These are phyloP conservation scores for Tenthredo notha DNA, from an alignment of 2,888 invertebrate genomes.

Conservation along the genomic window DNA sequence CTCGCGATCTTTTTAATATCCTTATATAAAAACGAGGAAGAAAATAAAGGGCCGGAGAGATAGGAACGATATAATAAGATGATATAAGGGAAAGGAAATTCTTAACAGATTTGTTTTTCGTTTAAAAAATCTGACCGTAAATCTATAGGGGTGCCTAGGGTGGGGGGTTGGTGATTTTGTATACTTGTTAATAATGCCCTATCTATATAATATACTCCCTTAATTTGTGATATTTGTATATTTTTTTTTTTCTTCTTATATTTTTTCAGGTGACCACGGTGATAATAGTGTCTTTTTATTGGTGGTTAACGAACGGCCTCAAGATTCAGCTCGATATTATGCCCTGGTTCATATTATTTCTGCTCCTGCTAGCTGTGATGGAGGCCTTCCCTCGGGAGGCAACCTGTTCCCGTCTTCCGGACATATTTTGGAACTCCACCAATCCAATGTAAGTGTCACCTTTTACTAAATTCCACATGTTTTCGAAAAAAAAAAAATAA, in stretches of 20 bases:
- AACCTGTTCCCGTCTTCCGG: constrained; percentile 79
- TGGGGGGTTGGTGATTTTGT: background rate
- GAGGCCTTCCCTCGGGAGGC: constrained; percentile 80
- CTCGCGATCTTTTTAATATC: constrained; percentile 10
- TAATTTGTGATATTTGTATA: background rate
- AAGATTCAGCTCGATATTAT: constrained; percentile 78
- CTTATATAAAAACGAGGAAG: background rate
- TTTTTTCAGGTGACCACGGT: constrained; percentile 67
- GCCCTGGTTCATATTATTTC: constrained; percentile 80
- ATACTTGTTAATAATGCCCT: background rate
- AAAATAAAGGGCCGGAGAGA: background rate
- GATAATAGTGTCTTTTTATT: constrained; percentile 64
- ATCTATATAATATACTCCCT: background rate
- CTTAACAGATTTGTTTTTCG: background rate
- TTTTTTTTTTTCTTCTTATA: constrained; percentile 1
- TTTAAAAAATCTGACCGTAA: background rate
- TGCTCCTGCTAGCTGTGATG: constrained; percentile 79
- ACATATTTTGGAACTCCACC: constrained; percentile 81
- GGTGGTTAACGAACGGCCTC: constrained; percentile 74
- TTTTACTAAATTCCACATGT: constrained; percentile 18
- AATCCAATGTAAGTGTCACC: constrained; percentile 81
- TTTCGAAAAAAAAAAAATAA: background rate
- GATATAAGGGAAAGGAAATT: background rate
- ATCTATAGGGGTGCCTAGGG: background rate
- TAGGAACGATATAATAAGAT: background rate